Percentiles rank a stretch among this genome's conserved stretches.
Conservation (phyloP, 2,888 invertebrate species). For the Stenodera caucasica region DNA sequence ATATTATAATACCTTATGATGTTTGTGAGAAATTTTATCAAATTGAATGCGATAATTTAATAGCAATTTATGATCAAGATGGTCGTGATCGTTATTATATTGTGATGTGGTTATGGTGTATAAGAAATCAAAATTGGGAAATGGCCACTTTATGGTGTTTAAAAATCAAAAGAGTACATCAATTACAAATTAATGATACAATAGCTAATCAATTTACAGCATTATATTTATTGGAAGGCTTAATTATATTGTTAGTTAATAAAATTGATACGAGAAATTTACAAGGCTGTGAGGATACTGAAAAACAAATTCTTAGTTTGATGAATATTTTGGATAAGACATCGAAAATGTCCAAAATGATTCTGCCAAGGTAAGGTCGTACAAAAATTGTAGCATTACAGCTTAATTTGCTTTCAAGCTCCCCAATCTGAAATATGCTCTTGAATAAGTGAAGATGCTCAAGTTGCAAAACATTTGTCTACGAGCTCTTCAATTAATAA, state of each 20-base stretch:
- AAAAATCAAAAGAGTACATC: slow-evolving; percentile 43
- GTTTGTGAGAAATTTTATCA: slow-evolving; percentile 60
- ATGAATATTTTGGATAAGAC: slow-evolving; percentile 44
- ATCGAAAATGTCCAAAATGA: slow-evolving; percentile 41
- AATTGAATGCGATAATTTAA: slow-evolving; percentile 58
- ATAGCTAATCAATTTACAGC: slow-evolving; percentile 55
- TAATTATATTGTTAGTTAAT: slow-evolving; percentile 59
- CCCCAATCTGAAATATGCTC: background rate
- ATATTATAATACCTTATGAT: slow-evolving; percentile 58
- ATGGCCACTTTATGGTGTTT: slow-evolving; percentile 59
- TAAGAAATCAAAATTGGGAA: slow-evolving; percentile 63
- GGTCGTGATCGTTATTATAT: slow-evolving; percentile 61
- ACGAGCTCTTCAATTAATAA: no score
- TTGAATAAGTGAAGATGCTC: no score
- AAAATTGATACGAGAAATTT: slow-evolving; percentile 48
- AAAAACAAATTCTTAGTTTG: slow-evolving; percentile 43
- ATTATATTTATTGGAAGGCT: slow-evolving; percentile 61
- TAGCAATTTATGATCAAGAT: slow-evolving; percentile 56
- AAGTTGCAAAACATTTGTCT: no score
- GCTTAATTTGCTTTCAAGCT: background rate
- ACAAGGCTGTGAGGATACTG: slow-evolving; percentile 37
- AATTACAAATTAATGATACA: slow-evolving; percentile 43
- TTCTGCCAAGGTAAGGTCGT: slow-evolving; percentile 52
- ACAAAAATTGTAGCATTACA: slow-evolving; percentile 44
- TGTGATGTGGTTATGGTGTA: slow-evolving; percentile 64